A percentile compares a stretch with the other conserved stretches of the same genome.
Conservation (phyloP, 64 coral and sea anemone genomes). For the Montipora capricornis region DNA sequence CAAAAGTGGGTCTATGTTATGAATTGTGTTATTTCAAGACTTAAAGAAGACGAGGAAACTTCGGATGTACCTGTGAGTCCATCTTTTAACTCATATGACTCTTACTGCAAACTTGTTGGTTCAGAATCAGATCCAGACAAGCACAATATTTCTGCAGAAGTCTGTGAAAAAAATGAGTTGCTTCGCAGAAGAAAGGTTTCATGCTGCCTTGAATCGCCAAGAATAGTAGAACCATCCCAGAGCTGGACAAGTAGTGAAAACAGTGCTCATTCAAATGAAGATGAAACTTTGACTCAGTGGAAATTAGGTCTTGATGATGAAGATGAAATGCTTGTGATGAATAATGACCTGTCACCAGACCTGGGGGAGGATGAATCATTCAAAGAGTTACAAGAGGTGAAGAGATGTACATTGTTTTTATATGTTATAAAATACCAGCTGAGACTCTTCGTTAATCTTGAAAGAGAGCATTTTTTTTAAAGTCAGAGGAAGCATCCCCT, state of each 20-base stretch:
- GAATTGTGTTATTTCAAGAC: conserved; percentile 79
- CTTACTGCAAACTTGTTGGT: conserved; percentile 14
- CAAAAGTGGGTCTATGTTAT: conserved; percentile 85
- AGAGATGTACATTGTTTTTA: neutral
- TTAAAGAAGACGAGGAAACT: conserved; percentile 37
- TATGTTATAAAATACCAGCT: too few species aligned
- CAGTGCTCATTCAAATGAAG: neutral
- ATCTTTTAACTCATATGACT: conserved; percentile 38
- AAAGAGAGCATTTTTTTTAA: too few species aligned
- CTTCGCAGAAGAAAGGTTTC: conserved; percentile 3
- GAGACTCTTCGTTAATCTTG: too few species aligned
- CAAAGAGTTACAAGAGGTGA: conserved; percentile 92
- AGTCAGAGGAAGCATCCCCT: too few species aligned
- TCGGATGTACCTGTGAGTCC: conserved; percentile 42
- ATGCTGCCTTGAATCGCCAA: conserved; percentile 12
- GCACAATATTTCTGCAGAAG: neutral
- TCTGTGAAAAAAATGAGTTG: neutral
- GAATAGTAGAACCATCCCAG: neutral
- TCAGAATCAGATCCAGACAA: neutral
- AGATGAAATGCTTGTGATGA: conserved; percentile 75
- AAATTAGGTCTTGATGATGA: conserved; percentile 58
- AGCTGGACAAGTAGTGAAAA: conserved; percentile 29
- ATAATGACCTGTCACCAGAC: conserved; percentile 51
- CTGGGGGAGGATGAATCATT: conserved; percentile 82
- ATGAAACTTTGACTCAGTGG: conserved; percentile 47